Evolutionary conservation across 2,113 vertebrate genomes (phyloP).

Genomic region (Climacteris rufus): DNA sequence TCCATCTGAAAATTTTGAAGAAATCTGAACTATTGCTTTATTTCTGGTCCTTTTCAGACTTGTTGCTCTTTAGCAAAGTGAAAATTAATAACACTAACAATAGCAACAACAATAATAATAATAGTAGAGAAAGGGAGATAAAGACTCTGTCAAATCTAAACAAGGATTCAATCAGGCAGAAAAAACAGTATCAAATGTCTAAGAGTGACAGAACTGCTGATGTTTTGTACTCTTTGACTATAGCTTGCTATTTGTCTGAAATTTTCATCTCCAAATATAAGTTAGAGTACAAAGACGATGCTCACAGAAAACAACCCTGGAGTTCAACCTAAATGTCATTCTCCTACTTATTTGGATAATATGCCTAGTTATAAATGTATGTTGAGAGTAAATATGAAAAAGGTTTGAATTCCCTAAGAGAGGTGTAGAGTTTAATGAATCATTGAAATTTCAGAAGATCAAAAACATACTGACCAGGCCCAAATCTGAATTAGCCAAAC

Average conservation of each 20-base stretch:
- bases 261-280: neutral
- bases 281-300: accelerated
- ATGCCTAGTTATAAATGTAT: neutral
- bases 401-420: neutral
- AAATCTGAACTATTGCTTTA: neutral
- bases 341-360: neutral
- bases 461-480: neutral
- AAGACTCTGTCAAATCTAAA: neutral
- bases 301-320: neutral
- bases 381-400: neutral
- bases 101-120: no score
- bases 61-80: neutral
- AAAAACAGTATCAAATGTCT: neutral
- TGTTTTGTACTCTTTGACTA: neutral
- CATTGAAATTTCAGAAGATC: neutral
- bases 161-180: neutral
- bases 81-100: no score
- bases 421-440: neutral
- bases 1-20: neutral
- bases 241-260: neutral
- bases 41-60: neutral
- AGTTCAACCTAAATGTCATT: neutral
- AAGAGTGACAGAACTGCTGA: neutral
- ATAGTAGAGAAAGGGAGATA: neutral
- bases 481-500: neutral